Percentiles rank a stretch among this genome's conserved stretches.
Evolutionary conservation across 2,888 invertebrate genomes (phyloP).

Genomic region (Iphiclides podalirius): DNA sequence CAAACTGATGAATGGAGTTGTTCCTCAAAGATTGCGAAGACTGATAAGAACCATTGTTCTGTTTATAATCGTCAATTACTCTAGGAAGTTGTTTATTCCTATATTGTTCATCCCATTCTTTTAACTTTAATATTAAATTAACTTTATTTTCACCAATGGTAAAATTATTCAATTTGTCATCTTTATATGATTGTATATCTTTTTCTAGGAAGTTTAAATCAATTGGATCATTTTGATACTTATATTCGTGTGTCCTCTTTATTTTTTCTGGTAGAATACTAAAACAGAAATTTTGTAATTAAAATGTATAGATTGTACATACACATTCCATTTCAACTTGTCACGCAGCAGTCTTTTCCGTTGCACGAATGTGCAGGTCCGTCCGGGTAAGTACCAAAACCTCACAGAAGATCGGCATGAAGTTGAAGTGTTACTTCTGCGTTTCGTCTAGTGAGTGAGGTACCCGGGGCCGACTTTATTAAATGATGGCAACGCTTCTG

Average conservation of each 20-base stretch:
- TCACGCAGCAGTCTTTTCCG: too few species aligned
- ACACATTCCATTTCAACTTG: too few species aligned
- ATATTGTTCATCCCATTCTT: background rate
- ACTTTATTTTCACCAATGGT: background rate
- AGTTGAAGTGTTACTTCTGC: too few species aligned
- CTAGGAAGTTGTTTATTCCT: background rate
- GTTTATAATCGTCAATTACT: background rate
- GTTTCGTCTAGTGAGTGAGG: too few species aligned
- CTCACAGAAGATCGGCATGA: too few species aligned
- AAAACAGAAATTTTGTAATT: background rate
- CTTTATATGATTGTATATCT: background rate
- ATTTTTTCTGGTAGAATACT: background rate
- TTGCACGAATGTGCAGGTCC: too few species aligned
- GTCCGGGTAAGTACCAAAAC: too few species aligned
- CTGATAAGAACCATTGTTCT: background rate
- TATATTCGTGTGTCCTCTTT: background rate
- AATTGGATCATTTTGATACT: background rate
- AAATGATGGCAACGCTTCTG: too few species aligned
- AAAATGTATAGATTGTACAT: too few species aligned
- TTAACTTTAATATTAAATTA: background rate
- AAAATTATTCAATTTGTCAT: background rate
- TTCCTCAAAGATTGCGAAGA: background rate
- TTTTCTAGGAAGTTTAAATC: background rate
- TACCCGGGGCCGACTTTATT: too few species aligned
- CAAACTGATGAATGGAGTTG: background rate